Evolutionary conservation across 2,888 invertebrate genomes (phyloP).

Genomic region (Pterostichus madidus): DNA sequence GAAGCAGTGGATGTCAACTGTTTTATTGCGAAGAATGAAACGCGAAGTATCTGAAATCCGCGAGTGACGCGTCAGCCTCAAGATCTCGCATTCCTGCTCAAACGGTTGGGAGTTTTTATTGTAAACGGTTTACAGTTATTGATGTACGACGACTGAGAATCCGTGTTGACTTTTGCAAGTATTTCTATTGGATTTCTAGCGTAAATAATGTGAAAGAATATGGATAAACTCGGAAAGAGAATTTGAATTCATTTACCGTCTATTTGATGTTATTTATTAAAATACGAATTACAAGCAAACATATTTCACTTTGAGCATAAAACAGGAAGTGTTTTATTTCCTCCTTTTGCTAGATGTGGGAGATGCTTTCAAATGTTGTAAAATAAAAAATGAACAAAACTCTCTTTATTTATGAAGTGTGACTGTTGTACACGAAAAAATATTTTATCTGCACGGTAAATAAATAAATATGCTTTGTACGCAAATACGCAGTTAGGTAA

Average conservation of each 20-base stretch:
- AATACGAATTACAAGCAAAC: slow-evolving; percentile 25
- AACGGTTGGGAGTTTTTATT: slow-evolving; percentile 42
- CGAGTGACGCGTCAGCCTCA: background rate
- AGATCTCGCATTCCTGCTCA: background rate
- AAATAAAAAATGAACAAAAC: background rate
- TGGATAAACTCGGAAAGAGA: slow-evolving; percentile 12
- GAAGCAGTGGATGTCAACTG: slow-evolving; percentile 31
- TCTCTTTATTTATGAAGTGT: slow-evolving; percentile 23
- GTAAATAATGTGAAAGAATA: background rate
- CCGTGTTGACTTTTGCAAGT: slow-evolving; percentile 46
- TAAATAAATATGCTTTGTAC: slow-evolving; percentile 19
- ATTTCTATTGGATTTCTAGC: slow-evolving; percentile 31
- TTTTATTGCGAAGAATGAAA: slow-evolving; percentile 51
- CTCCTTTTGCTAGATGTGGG: background rate
- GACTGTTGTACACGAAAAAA: slow-evolving; percentile 22
- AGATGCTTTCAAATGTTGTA: background rate
- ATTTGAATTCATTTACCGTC: slow-evolving; percentile 25
- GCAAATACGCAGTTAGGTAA: slow-evolving; percentile 1
- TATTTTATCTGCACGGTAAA: slow-evolving; percentile 15
- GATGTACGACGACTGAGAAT: slow-evolving; percentile 24
- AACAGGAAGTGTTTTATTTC: slow-evolving; percentile 23
- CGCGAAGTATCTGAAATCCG: slow-evolving; percentile 28
- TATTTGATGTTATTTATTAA: slow-evolving; percentile 43
- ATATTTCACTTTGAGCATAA: background rate
- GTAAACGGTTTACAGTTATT: slow-evolving; percentile 45